Conservation (phyloP, 2,113 vertebrate genomes). For the Aspidoscelis tigris region DNA sequence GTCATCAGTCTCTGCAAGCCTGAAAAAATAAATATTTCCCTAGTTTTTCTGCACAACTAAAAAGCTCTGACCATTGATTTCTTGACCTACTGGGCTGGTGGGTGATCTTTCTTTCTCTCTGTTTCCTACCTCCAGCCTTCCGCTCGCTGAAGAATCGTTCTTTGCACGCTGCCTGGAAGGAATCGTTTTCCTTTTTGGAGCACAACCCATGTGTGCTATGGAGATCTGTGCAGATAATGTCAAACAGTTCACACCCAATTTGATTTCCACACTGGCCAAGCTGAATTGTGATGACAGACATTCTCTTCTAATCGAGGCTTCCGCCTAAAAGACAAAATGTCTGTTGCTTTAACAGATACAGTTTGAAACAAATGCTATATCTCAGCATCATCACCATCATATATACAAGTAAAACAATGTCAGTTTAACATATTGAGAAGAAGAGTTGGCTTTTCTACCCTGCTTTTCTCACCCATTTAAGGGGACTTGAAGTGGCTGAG, state of each 20-base stretch:
- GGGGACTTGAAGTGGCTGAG: too few relatives aligned
- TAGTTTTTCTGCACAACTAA: background rate
- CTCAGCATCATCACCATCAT: background rate
- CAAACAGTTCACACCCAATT: constrained; percentile 88
- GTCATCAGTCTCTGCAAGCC: background rate
- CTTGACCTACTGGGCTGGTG: background rate
- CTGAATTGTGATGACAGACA: constrained; percentile 92
- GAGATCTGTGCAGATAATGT: constrained; percentile 78
- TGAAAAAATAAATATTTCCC: background rate
- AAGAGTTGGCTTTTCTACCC: too few relatives aligned
- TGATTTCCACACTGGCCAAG: constrained; percentile 98
- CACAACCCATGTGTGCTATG: constrained; percentile 65
- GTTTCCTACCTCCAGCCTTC: constrained; percentile 76
- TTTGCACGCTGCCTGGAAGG: constrained; percentile 74
- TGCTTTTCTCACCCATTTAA: too few relatives aligned
- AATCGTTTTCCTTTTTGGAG: constrained; percentile 75
- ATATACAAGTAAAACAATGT: background rate
- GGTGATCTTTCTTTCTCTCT: background rate
- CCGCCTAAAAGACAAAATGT: constrained; percentile 43
- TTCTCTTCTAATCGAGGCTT: constrained; percentile 52
- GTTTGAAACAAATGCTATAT: background rate
- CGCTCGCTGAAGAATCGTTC: constrained; percentile 88
- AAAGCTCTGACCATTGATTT: background rate
- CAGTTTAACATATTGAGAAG: too few relatives aligned
- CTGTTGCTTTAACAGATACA: background rate